Base-by-base conservation (phyloP, 2,888 invertebrate species). In the Ophion ellenae region DNA sequence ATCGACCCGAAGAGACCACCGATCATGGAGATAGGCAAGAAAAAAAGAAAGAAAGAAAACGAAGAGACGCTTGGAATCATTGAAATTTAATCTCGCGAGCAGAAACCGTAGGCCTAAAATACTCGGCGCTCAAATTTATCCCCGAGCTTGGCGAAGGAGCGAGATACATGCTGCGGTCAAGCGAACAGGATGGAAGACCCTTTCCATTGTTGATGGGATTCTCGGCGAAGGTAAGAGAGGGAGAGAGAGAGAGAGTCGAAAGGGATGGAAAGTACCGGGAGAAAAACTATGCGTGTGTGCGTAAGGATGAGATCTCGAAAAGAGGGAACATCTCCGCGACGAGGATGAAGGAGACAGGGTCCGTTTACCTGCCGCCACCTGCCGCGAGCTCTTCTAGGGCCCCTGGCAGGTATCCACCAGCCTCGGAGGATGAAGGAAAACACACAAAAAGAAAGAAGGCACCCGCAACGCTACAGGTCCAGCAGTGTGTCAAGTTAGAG, bases 281-380 rank as follows among this genome's bases (percentile, higher is more conserved):
- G 28, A 69, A 74, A 73, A 45, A 73, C 28, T 36, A 36, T 10
- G 57, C 6, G 20, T 32, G 32, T 53, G 17, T 53, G 24, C 32
- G 10, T 36, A 63, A 14, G 81, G 67, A 84, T 69, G 81, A 78
- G 74, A 78, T 78, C 78, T 78, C 69, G 70, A 79, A 66, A 63
- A 53, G 59, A 81, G 24, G 67, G 59, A 83, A 77, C 63, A 70
- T 81, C 83, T 73, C 80, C 74, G 64, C 77, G 77, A 83, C 76
- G 59, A 80, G 76, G 59, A 57, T 81, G 59, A 74, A 67, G 66
- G 81, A 81, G 74, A 80, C 81, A 77, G 59, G 81, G 81, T 63
- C 81, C 77, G 67, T 81, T 77, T 86, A 83, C 81, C 86, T 83
- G 81, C 73, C 83, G 83, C 86, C 86, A 83, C 80, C 83, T 86